Base-by-base conservation (phyloP, 1,140 invertebrate genomes). In the Drosophila burlai region DNA sequence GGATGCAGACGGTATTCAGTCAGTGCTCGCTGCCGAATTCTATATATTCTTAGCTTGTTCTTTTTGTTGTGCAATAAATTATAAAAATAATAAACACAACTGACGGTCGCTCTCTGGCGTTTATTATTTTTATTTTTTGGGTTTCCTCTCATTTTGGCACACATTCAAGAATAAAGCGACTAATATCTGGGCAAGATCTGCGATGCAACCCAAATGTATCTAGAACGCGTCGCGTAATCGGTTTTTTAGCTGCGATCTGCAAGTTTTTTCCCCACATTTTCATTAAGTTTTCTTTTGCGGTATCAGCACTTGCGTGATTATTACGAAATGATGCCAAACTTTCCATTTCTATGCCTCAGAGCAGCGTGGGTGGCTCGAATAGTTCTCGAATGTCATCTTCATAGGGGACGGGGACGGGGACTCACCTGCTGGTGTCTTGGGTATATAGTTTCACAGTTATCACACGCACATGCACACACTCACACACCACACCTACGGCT, bases 191-290 rank as follows among this genome's bases (percentile, higher is more conserved):
- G 64, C 40, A 55, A 80, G 72, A 77, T 84, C 54, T 76, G 69
- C 62, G 57, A 46, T 62, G 80, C 73, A 79, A 21, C 46, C 43
- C 45, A 40, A 65, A 72, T 64, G 77, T 85, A 84, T 87, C 69
- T 89, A 87, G 84, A 87, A 89, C 85, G 84, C 81, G 85, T 89
- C 77, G 84, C 83, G 81, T 90, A 90, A 90, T 87, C 84, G 80
- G 58, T 76, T 89, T 83, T 82, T 76, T 75, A 75, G 57, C 72
- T 76, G 72, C 52, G 60, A 76, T 66, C 72, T 76, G 73, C 60
- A 76, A 36, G 57, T 59, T 42, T 68, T 43, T 47, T 57, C 29
- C 31, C 6, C 54, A 38, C 63, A 43, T 63, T 75, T 57, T 65
- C 43, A 36, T 38, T 26, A 15, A 60, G 54, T 47, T 45, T 45